Base-by-base conservation (phyloP, 2,888 invertebrate species). In the Eledona agricola region DNA sequence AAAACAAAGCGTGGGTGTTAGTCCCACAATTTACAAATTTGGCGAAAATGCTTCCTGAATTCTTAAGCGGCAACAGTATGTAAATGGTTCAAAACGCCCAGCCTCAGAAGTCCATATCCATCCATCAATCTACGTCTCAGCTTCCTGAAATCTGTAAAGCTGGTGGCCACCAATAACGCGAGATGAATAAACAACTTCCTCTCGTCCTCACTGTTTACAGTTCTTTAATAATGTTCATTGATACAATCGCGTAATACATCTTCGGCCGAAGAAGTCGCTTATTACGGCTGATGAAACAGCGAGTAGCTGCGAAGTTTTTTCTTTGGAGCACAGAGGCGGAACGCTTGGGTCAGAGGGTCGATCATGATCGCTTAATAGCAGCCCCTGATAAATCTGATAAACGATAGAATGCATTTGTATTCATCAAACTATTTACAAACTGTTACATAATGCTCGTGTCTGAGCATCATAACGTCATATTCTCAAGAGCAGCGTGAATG, bases 111-210 rank as follows among this genome's bases (percentile, higher is more conserved):
- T 35, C 34, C 26, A 34, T n/a, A n/a, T 10, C 34, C 3, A 46
- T 46, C 35, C 46, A 46, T 46, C 46, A 46, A 46, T 19, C 34
- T 43, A 6, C 42, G 29, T 13, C 29, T 42, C 31, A 42, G 29
- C 42, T 42, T 31, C 31, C 42, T 31, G 29, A 42, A 42, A 42
- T 31, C 28, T 31, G 42, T 6, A 4, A 26, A 26, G 26, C 13
- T 20, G 2, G 23, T 16, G 25, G 6, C 28, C 17, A 26, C 40
- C 16, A 16, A 42, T 42, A 42, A 42, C 31, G 29, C 29, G 31
- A 5, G 29, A 42, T 29, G 42, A 42, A 42, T 29, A 42, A 28
- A 31, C 42, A 20, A 42, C 42, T 42, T 42, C 42, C 42, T 42
- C 9, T 42, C 9, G 22, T 10, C 15, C 22, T 31, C 42, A 22